Conservation (phyloP, 35 echinoderm and acorn worm genomes). For the Nesometra sesokonis region DNA sequence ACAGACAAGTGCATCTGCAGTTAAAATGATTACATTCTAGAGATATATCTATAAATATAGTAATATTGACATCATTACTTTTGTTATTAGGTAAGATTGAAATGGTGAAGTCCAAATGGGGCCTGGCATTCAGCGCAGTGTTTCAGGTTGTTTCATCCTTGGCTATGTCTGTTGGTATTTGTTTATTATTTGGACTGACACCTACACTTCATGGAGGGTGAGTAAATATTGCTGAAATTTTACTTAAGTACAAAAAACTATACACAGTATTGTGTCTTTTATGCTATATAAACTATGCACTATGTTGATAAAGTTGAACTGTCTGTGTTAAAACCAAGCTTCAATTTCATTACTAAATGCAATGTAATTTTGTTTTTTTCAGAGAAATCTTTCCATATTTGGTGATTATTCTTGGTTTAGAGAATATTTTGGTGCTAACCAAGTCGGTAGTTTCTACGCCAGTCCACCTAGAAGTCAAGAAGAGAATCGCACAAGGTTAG, state of each 20-base stretch:
- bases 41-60: no score
- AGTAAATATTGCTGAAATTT: no score
- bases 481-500: slow-evolving; percentile 84
- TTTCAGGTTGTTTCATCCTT: slow-evolving; percentile 59
- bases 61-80: not conserved
- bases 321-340: no score
- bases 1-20: no score
- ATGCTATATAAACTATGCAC: no score
- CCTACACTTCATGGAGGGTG: slow-evolving; percentile 87
- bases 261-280: no score
- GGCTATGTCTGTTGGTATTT: slow-evolving; percentile 77
- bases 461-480: slow-evolving; percentile 64
- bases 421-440: slow-evolving; percentile 82
- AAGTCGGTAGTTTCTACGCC: slow-evolving; percentile 90
- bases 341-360: no score
- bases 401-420: slow-evolving; percentile 84
- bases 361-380: slow-evolving; percentile 1
- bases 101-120: slow-evolving; percentile 98
- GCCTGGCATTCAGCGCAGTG: slow-evolving; percentile 61
- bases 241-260: no score
- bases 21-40: no score
- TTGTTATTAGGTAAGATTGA: slow-evolving; percentile 65
- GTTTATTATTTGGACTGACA: slow-evolving; percentile 67
- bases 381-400: slow-evolving; percentile 98
- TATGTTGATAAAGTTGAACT: no score